phyloP scores from a whole-genome alignment of 2,113 vertebrate genomes.

The Caloenas nicobarica region DNA sequence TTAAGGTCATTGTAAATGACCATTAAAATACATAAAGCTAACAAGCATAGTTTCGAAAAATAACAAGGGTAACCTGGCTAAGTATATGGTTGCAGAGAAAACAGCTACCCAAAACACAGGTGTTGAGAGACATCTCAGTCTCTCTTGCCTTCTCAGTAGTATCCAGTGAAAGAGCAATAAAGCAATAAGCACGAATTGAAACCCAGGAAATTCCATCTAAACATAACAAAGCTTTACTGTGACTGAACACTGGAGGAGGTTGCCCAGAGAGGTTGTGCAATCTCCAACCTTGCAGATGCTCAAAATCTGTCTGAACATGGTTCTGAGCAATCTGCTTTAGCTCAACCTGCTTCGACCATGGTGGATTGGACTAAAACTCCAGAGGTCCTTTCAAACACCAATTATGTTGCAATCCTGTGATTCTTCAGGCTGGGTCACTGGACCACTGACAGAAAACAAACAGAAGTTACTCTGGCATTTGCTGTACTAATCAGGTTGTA shows the following conservation, averaged over 20 bases:
- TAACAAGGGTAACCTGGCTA: not conserved
- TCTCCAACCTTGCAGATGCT: not conserved
- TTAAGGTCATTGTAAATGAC: not conserved
- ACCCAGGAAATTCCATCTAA: not conserved
- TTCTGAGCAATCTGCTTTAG: not conserved
- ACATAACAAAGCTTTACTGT: not conserved
- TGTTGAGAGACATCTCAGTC: not conserved
- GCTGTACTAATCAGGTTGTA: not conserved
- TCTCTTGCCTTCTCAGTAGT: not conserved
- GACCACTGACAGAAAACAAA: not conserved
- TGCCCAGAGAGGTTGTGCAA: not conserved
- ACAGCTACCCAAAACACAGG: not conserved
- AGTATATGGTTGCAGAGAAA: not conserved
- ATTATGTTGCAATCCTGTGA: not conserved
- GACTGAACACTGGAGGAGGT: not conserved
- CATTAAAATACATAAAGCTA: not conserved
- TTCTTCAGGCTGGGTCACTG: not conserved
- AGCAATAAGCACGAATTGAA: not conserved
- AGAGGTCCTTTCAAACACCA: not conserved
- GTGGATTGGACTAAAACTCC: not conserved
- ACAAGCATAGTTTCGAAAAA: not conserved
- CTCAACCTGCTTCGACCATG: not conserved
- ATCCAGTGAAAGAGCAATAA: not conserved
- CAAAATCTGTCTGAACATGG: not conserved
- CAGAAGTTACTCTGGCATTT: not conserved